These are phyloP conservation scores for Lasioglossum leucozonium DNA, from an alignment of 2,888 invertebrate genomes.

Conservation along the genomic window DNA sequence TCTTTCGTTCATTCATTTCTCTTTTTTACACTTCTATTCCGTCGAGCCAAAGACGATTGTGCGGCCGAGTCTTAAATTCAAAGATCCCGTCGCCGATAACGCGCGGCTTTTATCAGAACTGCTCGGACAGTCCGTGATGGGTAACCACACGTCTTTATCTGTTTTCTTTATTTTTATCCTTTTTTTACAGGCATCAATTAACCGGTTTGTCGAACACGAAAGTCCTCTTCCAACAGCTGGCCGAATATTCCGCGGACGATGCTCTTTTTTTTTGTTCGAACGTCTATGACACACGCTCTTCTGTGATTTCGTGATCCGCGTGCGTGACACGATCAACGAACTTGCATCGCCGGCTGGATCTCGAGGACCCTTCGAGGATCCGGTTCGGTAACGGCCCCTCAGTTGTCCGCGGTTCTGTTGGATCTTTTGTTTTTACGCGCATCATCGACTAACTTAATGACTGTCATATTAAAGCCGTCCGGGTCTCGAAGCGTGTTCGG, in stretches of 20 bases:
- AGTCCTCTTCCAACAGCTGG: neutral
- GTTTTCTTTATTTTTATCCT: too few relatives aligned
- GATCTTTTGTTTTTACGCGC: slow-evolving; percentile 28
- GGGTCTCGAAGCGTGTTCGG: neutral
- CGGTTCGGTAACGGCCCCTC: slow-evolving; percentile 11
- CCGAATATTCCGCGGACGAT: neutral
- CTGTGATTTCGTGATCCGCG: neutral
- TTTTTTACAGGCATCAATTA: neutral
- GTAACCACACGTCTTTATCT: neutral
- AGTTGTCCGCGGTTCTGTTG: neutral
- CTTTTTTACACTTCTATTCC: slow-evolving; percentile 23
- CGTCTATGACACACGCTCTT: neutral
- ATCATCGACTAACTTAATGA: slow-evolving; percentile 20
- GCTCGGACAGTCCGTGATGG: neutral
- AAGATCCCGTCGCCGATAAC: neutral
- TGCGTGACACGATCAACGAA: neutral
- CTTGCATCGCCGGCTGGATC: neutral
- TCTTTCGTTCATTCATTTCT: too few relatives aligned
- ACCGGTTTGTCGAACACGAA: neutral
- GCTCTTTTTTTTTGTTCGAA: neutral
- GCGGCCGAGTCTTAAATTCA: neutral
- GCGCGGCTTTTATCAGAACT: neutral
- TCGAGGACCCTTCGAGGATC: slow-evolving; percentile 7
- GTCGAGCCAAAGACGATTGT: neutral
- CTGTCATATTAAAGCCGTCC: slow-evolving; percentile 17